Percentiles rank a stretch among this genome's conserved stretches.
phyloP scores from a whole-genome alignment of 2,797 vertebrate species.

The Hydrocynus forskahlii region DNA sequence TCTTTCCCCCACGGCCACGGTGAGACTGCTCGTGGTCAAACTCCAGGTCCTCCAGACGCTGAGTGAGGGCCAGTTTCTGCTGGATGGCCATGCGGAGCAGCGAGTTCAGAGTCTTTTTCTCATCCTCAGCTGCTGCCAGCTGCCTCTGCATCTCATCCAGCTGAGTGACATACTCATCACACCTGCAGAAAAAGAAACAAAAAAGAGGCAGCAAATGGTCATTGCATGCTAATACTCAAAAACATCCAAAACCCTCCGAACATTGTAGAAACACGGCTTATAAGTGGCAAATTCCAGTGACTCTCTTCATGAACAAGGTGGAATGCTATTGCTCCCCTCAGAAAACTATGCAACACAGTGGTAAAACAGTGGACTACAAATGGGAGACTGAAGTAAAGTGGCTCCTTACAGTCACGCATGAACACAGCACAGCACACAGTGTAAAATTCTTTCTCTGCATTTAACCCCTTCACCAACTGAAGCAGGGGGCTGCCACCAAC shows the following conservation, averaged over 20 bases:
- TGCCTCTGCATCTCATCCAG: slow-evolving; percentile 99
- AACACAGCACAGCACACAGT: too few relatives aligned
- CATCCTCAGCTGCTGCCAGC: slow-evolving; percentile 96
- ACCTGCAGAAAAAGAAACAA: slow-evolving; percentile 75
- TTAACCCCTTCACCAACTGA: too few relatives aligned
- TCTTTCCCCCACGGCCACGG: slow-evolving; percentile 90
- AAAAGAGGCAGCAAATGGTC: background rate
- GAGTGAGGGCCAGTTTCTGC: slow-evolving; percentile 97
- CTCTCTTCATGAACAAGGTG: too few relatives aligned
- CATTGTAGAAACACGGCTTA: background rate
- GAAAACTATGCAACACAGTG: too few relatives aligned
- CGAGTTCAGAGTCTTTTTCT: slow-evolving; percentile 98
- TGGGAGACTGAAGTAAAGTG: too few relatives aligned
- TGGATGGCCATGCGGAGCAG: slow-evolving; percentile 98
- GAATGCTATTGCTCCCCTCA: too few relatives aligned
- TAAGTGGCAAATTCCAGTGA: too few relatives aligned
- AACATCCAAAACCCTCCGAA: background rate
- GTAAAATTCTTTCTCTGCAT: too few relatives aligned
- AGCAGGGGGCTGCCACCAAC: too few relatives aligned
- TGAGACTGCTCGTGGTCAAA: slow-evolving; percentile 95
- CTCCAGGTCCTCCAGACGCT: slow-evolving; percentile 97
- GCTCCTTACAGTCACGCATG: too few relatives aligned
- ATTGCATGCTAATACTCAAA: too few relatives aligned
- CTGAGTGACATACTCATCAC: slow-evolving; percentile 96
- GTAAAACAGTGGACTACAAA: too few relatives aligned